Evolutionary conservation across 2,113 vertebrate species (phyloP), one percentile per base, ranked within the genome.

Genomic region (Ailurus styani): DNA sequence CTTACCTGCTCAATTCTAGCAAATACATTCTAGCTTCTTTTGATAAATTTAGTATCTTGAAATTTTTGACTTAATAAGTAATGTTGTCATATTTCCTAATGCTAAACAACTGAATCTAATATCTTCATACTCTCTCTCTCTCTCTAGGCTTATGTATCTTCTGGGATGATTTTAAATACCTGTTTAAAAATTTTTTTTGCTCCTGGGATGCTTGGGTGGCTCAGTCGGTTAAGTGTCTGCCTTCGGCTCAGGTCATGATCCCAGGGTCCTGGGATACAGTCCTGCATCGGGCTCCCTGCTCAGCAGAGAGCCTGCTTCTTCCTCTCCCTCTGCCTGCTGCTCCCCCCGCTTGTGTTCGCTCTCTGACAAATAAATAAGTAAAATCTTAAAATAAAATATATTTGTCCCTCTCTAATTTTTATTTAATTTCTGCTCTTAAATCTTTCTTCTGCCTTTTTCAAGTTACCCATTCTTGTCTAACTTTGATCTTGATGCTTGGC

Each of bases 21-120:
- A 66, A 86, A 87, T n/a, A 52, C 3, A 81, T 55, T 94, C 55
- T 64, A 15, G n/a, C 57, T 90, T 90, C n/a, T 95, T 97, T 87
- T 86, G 45, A 81, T 90, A 93, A 72, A 68, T 45, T 70, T 7
- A 37, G 17, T 34, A 87, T 37, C 4, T 66, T 87, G 66, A 66
- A 40, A 7, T 81, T 66, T 42, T 66, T n/a, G 1, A 91, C 40
- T 87, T 92, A 62, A 77, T 87, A 68, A 57, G 66, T 87, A 68
- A 92, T 66, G 45, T 11, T 77, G 31, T 42, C 75, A 23, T 40
- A 95, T 77, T 87, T 88, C 57, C 83, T 91, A 91, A 68, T 31
- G 40, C 15, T 52, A n/a, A 45, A n/a, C 34, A 90, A 73, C 2
- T 37, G 66, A 37, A 68, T 68, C 18, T 68, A 20, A n/a, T n/a